phyloP scores from a whole-genome alignment of 1,140 invertebrate genomes.

The Orius insidiosus region DNA sequence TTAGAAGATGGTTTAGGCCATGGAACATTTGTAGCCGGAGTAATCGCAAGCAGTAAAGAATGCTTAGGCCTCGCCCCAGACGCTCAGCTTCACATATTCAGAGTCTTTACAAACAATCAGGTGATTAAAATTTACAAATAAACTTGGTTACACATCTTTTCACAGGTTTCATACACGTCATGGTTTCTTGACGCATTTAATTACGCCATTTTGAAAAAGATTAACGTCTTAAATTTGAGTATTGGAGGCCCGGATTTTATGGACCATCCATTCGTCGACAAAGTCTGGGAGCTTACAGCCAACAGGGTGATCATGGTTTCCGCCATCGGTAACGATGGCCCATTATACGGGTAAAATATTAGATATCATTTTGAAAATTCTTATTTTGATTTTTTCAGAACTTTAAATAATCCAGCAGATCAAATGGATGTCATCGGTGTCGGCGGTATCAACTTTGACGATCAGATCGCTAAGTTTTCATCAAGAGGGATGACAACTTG shows the following conservation, averaged over 20 bases:
- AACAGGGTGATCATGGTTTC: conserved; percentile 94
- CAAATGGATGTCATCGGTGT: conserved; percentile 98
- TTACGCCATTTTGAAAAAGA: conserved; percentile 88
- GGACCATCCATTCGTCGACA: conserved; percentile 95
- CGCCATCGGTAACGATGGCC: conserved; percentile 94
- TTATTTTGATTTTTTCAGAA: conserved; percentile 32
- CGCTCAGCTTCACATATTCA: conserved; percentile 82
- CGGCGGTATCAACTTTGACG: conserved; percentile 91
- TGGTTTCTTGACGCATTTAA: conserved; percentile 99
- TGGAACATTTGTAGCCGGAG: conserved; percentile 92
- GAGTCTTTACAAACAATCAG: conserved; percentile 92
- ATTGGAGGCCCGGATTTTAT: conserved; percentile 96
- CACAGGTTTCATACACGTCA: conserved; percentile 84
- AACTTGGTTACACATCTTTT: conserved; percentile 3
- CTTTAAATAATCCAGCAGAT: conserved; percentile 92
- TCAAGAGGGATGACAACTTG: conserved; percentile 95
- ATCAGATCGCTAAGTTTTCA: conserved; percentile 90
- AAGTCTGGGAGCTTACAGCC: conserved; percentile 94
- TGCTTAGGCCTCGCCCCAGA: conserved; percentile 92
- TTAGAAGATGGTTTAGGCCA: conserved; percentile 83
- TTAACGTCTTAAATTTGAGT: conserved; percentile 87
- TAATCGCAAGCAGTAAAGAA: conserved; percentile 75
- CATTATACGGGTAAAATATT: conserved; percentile 62
- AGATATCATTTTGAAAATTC: not conserved
- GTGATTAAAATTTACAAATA: conserved; percentile 26